phyloP scores from a whole-genome alignment of 35 echinoderm and acorn worm species.

The Strongylocentrotus purpuratus region DNA sequence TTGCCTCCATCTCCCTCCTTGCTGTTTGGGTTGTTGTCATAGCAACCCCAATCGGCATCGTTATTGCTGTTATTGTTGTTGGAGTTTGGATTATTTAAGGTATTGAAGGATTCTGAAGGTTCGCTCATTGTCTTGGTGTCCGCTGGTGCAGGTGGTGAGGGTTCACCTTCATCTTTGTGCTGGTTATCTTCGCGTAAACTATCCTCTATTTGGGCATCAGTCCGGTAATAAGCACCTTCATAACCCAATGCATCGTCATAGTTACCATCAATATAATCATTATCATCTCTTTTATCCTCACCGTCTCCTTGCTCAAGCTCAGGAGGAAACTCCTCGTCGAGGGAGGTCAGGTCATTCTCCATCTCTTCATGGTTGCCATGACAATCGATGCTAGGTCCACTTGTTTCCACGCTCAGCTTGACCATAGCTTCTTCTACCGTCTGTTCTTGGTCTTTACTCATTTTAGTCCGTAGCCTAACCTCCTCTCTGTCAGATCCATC shows the following conservation, averaged over 20 bases:
- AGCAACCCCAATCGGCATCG: constrained; percentile 4
- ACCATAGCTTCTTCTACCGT: background rate
- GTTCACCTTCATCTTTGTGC: background rate
- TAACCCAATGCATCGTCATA: background rate
- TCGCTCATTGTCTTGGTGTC: background rate
- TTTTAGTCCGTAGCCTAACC: background rate
- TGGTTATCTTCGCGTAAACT: background rate
- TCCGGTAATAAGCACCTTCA: background rate
- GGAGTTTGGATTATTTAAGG: background rate
- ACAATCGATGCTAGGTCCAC: background rate
- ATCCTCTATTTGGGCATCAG: background rate
- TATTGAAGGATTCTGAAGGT: background rate
- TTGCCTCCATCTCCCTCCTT: constrained; percentile 49
- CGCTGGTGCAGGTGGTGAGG: background rate
- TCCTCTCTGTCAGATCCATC: background rate
- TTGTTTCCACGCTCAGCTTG: background rate
- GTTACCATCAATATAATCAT: constrained; percentile 26
- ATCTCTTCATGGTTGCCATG: background rate
- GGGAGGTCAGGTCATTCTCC: constrained; percentile 34
- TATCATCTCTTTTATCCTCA: background rate
- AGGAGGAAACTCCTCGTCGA: background rate
- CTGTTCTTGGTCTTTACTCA: background rate
- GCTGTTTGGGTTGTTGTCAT: constrained; percentile 40
- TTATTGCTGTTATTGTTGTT: constrained; percentile 49
- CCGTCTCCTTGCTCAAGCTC: background rate